Evolutionary conservation across 2,888 invertebrate species (phyloP), one percentile per base, ranked within the genome.

Genomic region (Orgyia antiqua): DNA sequence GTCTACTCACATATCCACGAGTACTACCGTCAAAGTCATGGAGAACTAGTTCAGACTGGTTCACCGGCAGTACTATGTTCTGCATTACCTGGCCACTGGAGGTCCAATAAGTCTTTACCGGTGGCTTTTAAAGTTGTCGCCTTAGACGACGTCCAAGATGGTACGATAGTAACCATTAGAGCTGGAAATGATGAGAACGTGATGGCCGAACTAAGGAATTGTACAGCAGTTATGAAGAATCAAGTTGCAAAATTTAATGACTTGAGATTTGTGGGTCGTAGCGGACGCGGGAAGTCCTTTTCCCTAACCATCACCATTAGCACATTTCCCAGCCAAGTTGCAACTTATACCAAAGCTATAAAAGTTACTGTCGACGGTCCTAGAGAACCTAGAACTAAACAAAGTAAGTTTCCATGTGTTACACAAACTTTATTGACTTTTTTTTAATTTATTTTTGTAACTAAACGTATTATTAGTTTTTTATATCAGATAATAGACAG

Each of bases 311-410:
- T 99, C 72, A 95, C 95, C 51, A 95, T 99, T 64, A 92, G 92
- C 68, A 89, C 92, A 10, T 89, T 89, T 48, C 87, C 87, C 2
- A 88, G 89, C 45, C 98, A 98, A 87, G 92, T 98, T 13, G 96
- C 98, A 28, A 94, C 96, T 3, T 99, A 98, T 76, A 92, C 88
- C 58, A 98, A 98, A 73, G 98, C 98, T 31, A 99, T 99, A 76
- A 99, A 99, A 89, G 98, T 99, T 33, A 99, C 99, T 11, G 99
- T 99, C 17, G 99, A 99, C 68, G 99, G 99, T 58, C 99, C 99
- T 0, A 88, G 99, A 60, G 98, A 99, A 86, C 98, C 99, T 9
- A 89, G 98, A 79, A 96, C 96, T 51, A 98, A 97, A 83, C 95
- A 96, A 88, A 95, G 97, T 97, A 90, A 94, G 96, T 92, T 49